A percentile compares a stretch with the other conserved stretches of the same genome.
phyloP scores from a whole-genome alignment of 2,113 vertebrate species.

The Lutjanus erythropterus region DNA sequence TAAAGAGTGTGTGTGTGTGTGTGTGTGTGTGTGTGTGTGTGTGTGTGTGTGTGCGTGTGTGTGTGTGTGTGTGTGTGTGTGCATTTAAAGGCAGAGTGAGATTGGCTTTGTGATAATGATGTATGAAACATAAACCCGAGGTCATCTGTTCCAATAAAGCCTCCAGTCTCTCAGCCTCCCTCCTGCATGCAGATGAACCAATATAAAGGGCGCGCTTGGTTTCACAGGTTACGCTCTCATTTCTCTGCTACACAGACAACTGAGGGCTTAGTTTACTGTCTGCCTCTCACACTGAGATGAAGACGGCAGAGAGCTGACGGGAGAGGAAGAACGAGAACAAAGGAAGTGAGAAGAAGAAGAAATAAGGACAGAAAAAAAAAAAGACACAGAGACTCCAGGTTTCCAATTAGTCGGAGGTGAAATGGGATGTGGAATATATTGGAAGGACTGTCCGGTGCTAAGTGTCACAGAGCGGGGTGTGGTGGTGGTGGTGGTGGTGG shows the following conservation, averaged over 20 bases:
- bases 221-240: constrained; percentile 62
- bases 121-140: constrained; percentile 73
- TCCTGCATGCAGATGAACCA: constrained; percentile 72
- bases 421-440: constrained; percentile 66
- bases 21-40: constrained; percentile 26
- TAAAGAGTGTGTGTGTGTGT: constrained; percentile 37
- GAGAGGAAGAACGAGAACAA: constrained; percentile 42
- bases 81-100: constrained; percentile 59
- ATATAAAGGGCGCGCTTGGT: constrained; percentile 59
- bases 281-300: constrained; percentile 35
- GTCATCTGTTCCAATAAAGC: constrained; percentile 79
- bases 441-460: constrained; percentile 51
- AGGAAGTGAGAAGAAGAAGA: neutral
- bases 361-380: constrained; percentile 19
- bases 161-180: constrained; percentile 34
- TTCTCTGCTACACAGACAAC: constrained; percentile 50
- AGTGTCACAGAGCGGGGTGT: constrained; percentile 50
- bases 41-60: neutral
- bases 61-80: constrained; percentile 5
- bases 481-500: neutral
- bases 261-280: constrained; percentile 44
- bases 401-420: constrained; percentile 71
- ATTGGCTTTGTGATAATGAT: constrained; percentile 74
- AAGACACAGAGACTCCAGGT: constrained; percentile 44
- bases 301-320: constrained; percentile 12